Evolutionary conservation across 1,140 invertebrate species (phyloP).

Genomic region (Pseudomyrmex pallidus): DNA sequence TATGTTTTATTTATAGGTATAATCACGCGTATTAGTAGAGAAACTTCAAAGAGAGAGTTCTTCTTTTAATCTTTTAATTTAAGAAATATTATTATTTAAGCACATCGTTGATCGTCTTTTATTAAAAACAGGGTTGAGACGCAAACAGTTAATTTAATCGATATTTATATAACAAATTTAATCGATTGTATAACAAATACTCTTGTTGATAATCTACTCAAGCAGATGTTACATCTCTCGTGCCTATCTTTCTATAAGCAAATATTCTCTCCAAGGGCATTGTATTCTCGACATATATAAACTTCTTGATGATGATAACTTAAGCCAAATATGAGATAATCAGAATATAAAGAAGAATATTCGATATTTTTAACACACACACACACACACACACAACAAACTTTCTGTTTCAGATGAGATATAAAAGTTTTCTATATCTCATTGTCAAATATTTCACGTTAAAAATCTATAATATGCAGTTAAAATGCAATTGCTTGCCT

Average conservation of each 20-base stretch:
- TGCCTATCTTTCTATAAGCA: slow-evolving; percentile 30
- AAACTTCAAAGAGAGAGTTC: neutral
- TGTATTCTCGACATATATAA: neutral
- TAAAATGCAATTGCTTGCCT: neutral
- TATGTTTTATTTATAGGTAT: neutral
- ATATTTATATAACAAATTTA: neutral
- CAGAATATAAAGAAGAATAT: slow-evolving; percentile 5
- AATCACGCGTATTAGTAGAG: neutral
- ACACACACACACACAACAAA: too few relatives aligned
- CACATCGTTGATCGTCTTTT: neutral
- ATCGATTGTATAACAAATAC: neutral
- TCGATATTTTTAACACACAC: neutral
- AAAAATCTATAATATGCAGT: slow-evolving; percentile 1
- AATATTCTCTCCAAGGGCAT: neutral
- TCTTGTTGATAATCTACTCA: slow-evolving; percentile 7
- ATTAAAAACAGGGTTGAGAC: neutral
- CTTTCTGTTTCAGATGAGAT: neutral
- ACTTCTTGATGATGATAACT: slow-evolving; percentile 4
- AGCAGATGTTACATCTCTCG: slow-evolving; percentile 10
- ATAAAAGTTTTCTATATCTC: slow-evolving; percentile 1
- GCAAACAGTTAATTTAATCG: slow-evolving; percentile 22
- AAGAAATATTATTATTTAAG: neutral
- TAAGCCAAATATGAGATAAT: slow-evolving; percentile 28
- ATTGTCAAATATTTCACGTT: too few relatives aligned
- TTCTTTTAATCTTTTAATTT: neutral